A percentile compares a stretch with the other conserved stretches of the same genome.
Evolutionary conservation across 1,140 invertebrate genomes (phyloP).

Genomic region (Drosophila sproati): DNA sequence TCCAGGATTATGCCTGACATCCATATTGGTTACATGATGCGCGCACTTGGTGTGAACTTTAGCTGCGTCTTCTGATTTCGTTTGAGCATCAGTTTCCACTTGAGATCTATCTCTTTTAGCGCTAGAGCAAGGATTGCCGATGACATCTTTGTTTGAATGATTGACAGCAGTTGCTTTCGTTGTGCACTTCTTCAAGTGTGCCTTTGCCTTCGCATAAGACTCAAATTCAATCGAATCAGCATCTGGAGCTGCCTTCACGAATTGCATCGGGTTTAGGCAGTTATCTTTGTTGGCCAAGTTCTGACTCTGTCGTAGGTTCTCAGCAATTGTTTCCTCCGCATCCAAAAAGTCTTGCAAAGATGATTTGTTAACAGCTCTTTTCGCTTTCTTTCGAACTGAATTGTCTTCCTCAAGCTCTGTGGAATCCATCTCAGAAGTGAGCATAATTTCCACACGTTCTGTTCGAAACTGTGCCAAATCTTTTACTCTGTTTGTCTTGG

Average conservation of each 20-base stretch:
- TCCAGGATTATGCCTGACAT: constrained; percentile 9
- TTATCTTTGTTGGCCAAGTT: not conserved
- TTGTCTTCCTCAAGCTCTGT: constrained; percentile 6
- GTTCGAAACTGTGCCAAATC: not conserved
- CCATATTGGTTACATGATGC: constrained; percentile 13
- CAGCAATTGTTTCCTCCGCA: not conserved
- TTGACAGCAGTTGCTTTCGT: not conserved
- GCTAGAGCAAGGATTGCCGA: not conserved
- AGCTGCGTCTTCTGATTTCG: not conserved
- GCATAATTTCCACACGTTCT: not conserved
- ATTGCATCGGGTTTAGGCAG: not conserved
- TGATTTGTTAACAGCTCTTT: not conserved
- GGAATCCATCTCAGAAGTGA: not conserved
- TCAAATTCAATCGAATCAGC: constrained; percentile 8
- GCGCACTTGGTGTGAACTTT: not conserved
- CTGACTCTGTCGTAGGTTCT: not conserved
- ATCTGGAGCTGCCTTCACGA: not conserved
- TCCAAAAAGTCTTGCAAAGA: constrained; percentile 8
- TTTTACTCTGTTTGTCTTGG: not conserved
- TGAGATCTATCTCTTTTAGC: not conserved
- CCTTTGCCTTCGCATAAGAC: not conserved
- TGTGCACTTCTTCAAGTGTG: not conserved
- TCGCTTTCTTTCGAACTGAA: not conserved
- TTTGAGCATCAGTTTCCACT: not conserved
- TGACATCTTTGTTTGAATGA: not conserved